Percentiles rank a stretch among this genome's conserved stretches.
Evolutionary conservation across 2,888 invertebrate species (phyloP).

Genomic region (Apotomis betuletana): DNA sequence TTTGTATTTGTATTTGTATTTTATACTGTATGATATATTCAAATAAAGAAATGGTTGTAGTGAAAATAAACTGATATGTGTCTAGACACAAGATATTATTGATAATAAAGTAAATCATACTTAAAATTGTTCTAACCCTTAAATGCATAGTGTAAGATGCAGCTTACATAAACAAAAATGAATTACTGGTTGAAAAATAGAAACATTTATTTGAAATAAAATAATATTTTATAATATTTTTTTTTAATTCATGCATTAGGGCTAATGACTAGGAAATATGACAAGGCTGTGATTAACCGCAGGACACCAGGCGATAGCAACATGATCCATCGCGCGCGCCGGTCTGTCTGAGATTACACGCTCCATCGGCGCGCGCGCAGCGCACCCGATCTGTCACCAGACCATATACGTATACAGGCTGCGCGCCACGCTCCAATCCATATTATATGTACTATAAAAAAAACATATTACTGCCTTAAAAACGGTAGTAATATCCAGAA

Average conservation of each 20-base stretch:
- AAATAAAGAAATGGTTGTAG: too few relatives aligned
- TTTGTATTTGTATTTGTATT: too few relatives aligned
- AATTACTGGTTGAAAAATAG: too few relatives aligned
- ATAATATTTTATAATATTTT: too few relatives aligned
- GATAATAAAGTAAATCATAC: background rate
- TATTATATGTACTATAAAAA: background rate
- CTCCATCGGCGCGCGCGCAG: slow-evolving; percentile 22
- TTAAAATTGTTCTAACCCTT: background rate
- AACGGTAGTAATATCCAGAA: too few relatives aligned
- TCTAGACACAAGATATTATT: background rate
- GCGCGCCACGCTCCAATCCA: background rate
- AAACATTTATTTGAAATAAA: too few relatives aligned
- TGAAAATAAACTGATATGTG: too few relatives aligned
- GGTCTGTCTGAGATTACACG: slow-evolving; percentile 37
- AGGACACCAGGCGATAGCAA: slow-evolving; percentile 32
- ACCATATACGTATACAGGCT: slow-evolving; percentile 26
- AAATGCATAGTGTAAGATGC: too few relatives aligned
- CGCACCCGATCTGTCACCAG: slow-evolving; percentile 33
- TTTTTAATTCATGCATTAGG: too few relatives aligned
- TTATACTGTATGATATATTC: too few relatives aligned
- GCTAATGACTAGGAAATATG: slow-evolving; percentile 3
- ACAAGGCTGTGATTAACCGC: slow-evolving; percentile 15
- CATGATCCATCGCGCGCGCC: slow-evolving; percentile 36
- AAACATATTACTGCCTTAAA: background rate
- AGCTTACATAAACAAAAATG: too few relatives aligned